Evolutionary conservation across 2,113 vertebrate genomes (phyloP).

Genomic region (Tinamus guttatus): DNA sequence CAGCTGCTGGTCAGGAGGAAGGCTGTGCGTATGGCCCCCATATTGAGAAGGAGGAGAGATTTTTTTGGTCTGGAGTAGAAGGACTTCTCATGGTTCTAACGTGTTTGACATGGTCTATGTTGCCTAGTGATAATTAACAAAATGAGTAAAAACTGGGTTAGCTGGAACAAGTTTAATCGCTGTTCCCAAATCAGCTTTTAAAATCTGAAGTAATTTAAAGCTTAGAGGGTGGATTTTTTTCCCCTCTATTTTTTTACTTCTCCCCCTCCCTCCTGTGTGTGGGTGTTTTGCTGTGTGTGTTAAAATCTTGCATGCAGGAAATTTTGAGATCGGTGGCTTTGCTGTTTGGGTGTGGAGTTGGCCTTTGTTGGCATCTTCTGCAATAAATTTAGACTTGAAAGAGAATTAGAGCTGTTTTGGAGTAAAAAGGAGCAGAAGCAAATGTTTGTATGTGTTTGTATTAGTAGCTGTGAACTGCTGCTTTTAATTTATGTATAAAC

Average conservation of each 20-base stretch:
- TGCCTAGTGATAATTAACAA: constrained; percentile 71
- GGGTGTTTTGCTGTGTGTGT: not conserved
- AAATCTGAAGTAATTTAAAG: constrained; percentile 68
- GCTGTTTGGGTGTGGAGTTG: constrained; percentile 36
- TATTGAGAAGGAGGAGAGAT: not conserved
- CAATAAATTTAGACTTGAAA: constrained; percentile 49
- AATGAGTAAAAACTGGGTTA: constrained; percentile 71
- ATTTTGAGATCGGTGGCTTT: constrained; percentile 37
- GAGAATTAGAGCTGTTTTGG: constrained; percentile 19
- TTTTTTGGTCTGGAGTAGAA: constrained; percentile 34
- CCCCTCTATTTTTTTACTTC: not conserved
- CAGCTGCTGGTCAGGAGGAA: not conserved
- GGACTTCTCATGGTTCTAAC: constrained; percentile 49
- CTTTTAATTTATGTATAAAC: constrained; percentile 43
- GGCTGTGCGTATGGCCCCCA: not conserved
- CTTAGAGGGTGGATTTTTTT: not conserved
- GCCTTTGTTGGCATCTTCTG: constrained; percentile 54
- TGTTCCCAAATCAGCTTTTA: constrained; percentile 67
- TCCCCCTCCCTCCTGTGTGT: not conserved
- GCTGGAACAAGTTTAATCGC: constrained; percentile 69
- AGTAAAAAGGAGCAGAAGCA: constrained; percentile 55
- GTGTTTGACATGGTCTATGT: constrained; percentile 60
- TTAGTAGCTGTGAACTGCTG: constrained; percentile 57
- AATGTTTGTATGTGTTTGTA: constrained; percentile 47
- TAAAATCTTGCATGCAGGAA: constrained; percentile 19